A percentile compares a stretch with the other conserved stretches of the same genome.
These are phyloP conservation scores for Rhineura floridana DNA, from an alignment of 2,113 vertebrate species.

Conservation along the genomic window DNA sequence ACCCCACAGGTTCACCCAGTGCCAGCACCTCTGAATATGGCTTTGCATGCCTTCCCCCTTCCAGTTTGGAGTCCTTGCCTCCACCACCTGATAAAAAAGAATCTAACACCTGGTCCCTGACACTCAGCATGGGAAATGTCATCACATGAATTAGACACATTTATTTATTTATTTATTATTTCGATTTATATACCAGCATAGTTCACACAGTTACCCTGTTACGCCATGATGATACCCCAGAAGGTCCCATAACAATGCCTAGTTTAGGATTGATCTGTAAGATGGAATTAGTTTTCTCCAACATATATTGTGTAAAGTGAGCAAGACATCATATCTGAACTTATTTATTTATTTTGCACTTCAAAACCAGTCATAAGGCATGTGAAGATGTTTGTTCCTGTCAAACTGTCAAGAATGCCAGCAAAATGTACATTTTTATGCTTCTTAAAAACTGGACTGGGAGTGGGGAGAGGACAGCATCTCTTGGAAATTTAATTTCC, in stretches of 20 bases:
- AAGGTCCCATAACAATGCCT: not conserved
- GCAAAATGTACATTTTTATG: constrained; percentile 29
- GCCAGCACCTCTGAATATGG: too few relatives aligned
- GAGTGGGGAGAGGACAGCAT: constrained; percentile 29
- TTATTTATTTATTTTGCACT: constrained; percentile 15
- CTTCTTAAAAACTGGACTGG: constrained; percentile 26
- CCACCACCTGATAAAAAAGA: too few relatives aligned
- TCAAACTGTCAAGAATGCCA: constrained; percentile 44
- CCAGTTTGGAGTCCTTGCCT: too few relatives aligned
- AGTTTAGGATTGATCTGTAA: not conserved
- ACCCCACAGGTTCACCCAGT: too few relatives aligned
- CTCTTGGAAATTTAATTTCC: constrained; percentile 43
- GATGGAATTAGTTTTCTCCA: not conserved
- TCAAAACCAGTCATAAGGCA: constrained; percentile 19
- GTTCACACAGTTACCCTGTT: not conserved
- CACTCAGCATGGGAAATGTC: too few relatives aligned
- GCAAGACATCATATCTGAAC: not conserved
- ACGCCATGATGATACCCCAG: not conserved
- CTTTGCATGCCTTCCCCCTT: too few relatives aligned
- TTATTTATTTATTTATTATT: too few relatives aligned
- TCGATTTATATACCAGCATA: too few relatives aligned
- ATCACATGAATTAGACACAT: too few relatives aligned
- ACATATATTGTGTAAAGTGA: not conserved
- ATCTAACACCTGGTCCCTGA: too few relatives aligned
- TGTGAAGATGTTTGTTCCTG: constrained; percentile 28